Evolutionary conservation across 2,888 invertebrate genomes (phyloP), one percentile per base, ranked within the genome.

Genomic region (Villa cingulata): DNA sequence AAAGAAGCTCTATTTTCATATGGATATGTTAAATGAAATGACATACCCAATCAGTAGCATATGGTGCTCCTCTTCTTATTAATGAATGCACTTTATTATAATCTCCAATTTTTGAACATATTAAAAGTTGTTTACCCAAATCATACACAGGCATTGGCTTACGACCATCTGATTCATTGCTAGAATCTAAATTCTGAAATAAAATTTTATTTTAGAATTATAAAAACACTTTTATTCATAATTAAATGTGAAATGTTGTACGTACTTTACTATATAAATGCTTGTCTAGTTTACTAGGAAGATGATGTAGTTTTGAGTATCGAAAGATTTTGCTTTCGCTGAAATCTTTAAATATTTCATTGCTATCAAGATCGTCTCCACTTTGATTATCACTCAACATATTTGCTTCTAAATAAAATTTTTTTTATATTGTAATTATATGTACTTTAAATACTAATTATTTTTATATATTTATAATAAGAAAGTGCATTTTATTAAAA

Each of bases 31-130:
- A n/a, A n/a, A n/a, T n/a, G n/a, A n/a, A n/a, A n/a, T n/a, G n/a
- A n/a, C n/a, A n/a, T 70, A 90, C 90, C 90, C 92, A 92, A 68
- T 94, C 92, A 3, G 91, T 83, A 12, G 87, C 86, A 62, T 94
- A 91, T 23, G 92, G 90, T 41, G 92, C 91, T 42, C 94, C 92
- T 66, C 81, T 80, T 27, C 80, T 77, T 76, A 94, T 80, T 49
- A 92, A 76, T 40, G 78, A 75, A 50, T 83, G 75, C 19, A 92
- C 87, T 54, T 78, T 77, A 50, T 77, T 75, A 4, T 84, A 78
- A 64, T 89, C 81, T 2, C 90, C 91, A 54, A 81, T 79, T 55
- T 81, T 78, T 38, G 90, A 83, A 46, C 83, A 83, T 61, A 82
- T 77, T 55, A 94, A 70, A 59, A 94, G 72, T 49, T 83, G 77